Base-by-base conservation (phyloP, 1,140 invertebrate genomes). In the Scaptomyza hsui region DNA sequence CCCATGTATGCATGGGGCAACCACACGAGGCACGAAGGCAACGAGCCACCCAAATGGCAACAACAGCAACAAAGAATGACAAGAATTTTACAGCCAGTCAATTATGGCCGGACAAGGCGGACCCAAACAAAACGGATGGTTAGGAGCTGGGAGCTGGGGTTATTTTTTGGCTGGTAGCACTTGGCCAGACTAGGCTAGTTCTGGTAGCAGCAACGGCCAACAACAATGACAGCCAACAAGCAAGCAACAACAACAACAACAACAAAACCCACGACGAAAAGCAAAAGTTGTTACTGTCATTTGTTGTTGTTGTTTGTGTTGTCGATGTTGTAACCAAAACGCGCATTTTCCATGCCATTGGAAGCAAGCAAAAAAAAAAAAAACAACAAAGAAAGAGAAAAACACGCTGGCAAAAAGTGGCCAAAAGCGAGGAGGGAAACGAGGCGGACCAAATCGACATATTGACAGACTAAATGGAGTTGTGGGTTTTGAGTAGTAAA, bases 401-500 rank as follows among this genome's bases (percentile, higher is more conserved):
- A 75, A 24, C 21, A 10, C 32, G 26, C 41, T 41, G 51, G 63
- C n/a, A 63, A 56, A 62, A 37, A 53, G 35, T 52, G 68, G 47
- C 49, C 37, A 52, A 60, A 47, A 61, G 56, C 48, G 42, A 76
- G 70, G 63, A 65, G 78, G 71, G 62, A 69, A 75, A 63, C 64
- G 64, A 67, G 77, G 81, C 81, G 74, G 73, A 75, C 47, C 85
- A 89, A 85, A 89, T 89, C 85, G 85, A 89, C 85, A 89, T 89
- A 89, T 89, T 89, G 85, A 89, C 85, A 89, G 85, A 85, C 80
- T 83, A 89, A 89, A 89, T 78, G 85, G 85, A 89, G 85, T 89
- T 89, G 77, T 89, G 85, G 85, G 85, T 89, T 89, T 89, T 85
- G 85, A 89, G 85, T 89, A 89, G 85, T 89, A 89, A 89, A 89